Evolutionary conservation across 2,113 vertebrate species (phyloP), one percentile per base, ranked within the genome.

Genomic region (Platichthys flesus): DNA sequence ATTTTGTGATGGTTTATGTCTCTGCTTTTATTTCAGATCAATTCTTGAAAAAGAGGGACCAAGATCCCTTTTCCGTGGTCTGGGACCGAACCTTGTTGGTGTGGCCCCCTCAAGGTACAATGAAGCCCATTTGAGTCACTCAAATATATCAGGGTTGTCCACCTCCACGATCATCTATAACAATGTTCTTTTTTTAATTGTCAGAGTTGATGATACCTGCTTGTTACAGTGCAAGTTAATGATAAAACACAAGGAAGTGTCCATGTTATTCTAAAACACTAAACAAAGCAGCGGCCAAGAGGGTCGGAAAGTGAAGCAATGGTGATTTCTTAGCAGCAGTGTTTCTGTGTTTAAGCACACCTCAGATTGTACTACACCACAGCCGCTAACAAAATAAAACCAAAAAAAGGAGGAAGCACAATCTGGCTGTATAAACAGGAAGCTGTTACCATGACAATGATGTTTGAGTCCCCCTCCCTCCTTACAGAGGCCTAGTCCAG

Each of bases 11-110:
- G 0, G 28, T 51, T 51, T 20, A 31, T 37, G 0, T 51, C 2
- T 75, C 71, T 78, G 12, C 67, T 67, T 82, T 64, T 67, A 57
- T 68, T 88, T 71, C 82, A 97, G 97, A 86, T 98, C 97, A 20
- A 99, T 99, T 90, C 93, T 99, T 76, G 96, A 99, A 93, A 99
- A 99, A 89, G 98, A 99, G 89, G 98, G 98, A 90, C 96, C 97
- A 92, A 95, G 94, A 92, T 99, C 98, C 21, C 96, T 99, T 3
- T 99, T 99, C 85, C 93, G 98, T 83, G 98, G 97, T 56, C 88
- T 99, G 89, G 97, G 98, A 86, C 98, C 98, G 81, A 99, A 99
- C 89, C 94, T 99, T 76, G 96, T 99, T 78, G 98, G 98, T 65
- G 97, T 99, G 56, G 97, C 97, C 20, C 98, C 97, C 54, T 99